Conservation (phyloP, 2,113 vertebrate species). For the Genyomyrus donnyi region DNA sequence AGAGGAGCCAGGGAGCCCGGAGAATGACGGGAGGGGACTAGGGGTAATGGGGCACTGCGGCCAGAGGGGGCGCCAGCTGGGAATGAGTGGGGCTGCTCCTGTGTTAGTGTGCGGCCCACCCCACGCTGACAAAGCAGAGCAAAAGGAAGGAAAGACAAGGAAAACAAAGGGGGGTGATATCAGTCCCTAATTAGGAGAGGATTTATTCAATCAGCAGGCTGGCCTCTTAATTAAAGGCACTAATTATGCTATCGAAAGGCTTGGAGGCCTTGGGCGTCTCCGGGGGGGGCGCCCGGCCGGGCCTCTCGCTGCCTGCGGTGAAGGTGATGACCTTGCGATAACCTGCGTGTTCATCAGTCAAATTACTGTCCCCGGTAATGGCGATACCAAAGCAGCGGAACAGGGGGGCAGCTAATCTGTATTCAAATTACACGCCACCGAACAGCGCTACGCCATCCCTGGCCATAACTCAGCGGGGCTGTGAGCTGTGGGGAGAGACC, state of each 20-base stretch:
- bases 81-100: not conserved
- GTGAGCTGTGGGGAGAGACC: slow-evolving; percentile 5
- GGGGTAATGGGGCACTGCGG: not conserved
- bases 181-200: slow-evolving; percentile 63
- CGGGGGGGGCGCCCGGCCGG: slow-evolving; percentile 44
- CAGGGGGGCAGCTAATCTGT: slow-evolving; percentile 83
- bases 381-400: slow-evolving; percentile 79
- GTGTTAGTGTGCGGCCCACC: not conserved
- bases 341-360: slow-evolving; percentile 83
- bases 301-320: slow-evolving; percentile 38
- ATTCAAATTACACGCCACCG: slow-evolving; percentile 84
- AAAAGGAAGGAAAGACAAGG: not conserved
- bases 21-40: not conserved
- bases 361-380: slow-evolving; percentile 77
- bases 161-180: slow-evolving; percentile 43
- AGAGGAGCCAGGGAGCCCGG: not conserved
- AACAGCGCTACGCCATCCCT: slow-evolving; percentile 54
- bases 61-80: not conserved
- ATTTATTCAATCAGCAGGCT: slow-evolving; percentile 73
- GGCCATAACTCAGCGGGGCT: slow-evolving; percentile 12
- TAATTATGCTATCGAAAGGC: slow-evolving; percentile 67
- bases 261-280: slow-evolving; percentile 41
- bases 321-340: slow-evolving; percentile 88
- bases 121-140: not conserved
- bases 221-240: slow-evolving; percentile 71